A percentile compares a stretch with the other conserved stretches of the same genome.
Conservation (phyloP, 2,888 invertebrate species). For the Drosophila incognita region DNA sequence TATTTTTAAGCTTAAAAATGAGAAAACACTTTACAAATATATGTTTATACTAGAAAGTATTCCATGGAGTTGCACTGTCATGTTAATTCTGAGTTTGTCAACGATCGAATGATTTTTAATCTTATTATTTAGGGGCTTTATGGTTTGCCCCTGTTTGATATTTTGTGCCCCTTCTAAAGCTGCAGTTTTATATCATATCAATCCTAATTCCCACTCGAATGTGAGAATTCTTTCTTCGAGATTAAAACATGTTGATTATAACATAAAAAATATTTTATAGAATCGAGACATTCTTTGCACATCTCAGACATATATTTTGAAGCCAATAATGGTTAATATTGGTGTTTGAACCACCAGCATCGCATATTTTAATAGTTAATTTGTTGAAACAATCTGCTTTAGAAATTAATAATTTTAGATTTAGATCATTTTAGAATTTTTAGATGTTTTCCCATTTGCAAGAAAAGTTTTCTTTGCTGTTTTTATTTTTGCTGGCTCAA, state of each 20-base stretch:
- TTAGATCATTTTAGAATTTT: too few relatives aligned
- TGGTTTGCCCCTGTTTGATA: not conserved
- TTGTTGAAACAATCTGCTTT: not conserved
- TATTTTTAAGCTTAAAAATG: not conserved
- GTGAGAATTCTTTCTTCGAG: not conserved
- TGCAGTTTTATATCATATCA: not conserved
- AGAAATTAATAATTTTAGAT: not conserved
- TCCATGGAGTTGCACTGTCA: not conserved
- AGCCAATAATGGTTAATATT: too few relatives aligned
- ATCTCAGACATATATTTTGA: not conserved
- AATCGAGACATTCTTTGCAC: not conserved
- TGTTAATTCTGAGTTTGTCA: not conserved
- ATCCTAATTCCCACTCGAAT: not conserved
- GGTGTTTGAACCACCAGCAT: not conserved
- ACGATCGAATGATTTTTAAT: not conserved
- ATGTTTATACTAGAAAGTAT: not conserved
- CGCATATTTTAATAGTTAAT: not conserved
- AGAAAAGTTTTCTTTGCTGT: not conserved
- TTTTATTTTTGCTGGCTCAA: not conserved
- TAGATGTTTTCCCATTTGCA: not conserved
- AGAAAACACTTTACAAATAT: not conserved
- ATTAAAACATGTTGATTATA: not conserved
- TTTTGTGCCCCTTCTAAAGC: not conserved
- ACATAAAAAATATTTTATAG: not conserved
- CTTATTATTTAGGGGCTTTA: not conserved